Base-by-base conservation (phyloP, 2,113 vertebrate genomes). In the Solenodon paradoxus region DNA sequence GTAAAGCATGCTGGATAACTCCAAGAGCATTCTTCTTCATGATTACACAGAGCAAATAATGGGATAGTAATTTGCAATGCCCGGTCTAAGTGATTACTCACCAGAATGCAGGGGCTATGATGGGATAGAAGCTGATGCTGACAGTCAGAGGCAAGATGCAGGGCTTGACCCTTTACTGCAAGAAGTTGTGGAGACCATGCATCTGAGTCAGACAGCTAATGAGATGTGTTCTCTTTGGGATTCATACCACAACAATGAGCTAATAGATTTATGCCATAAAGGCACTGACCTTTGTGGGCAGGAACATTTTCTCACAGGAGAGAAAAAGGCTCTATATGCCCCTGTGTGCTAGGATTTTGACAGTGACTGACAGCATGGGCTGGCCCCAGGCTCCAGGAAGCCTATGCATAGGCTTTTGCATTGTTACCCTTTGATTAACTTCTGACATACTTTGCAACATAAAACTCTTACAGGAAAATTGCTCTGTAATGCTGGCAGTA, bases 221-320 rank as follows among this genome's bases (percentile, higher is more conserved):
- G 51, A 83, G 82, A 94, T 63, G 97, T 53, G 63, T 97, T 97
- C 95, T 97, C 96, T 95, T 94, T 92, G 45, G 92, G 87, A 97
- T 97, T 96, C 97, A 97, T 95, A 94, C n/a, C 95, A 96, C 92
- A 97, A 97, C 93, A 97, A 97, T 57, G 94, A 93, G 94, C 94
- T 98, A 98, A 98, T 93, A 97, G 98, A 98, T 97, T 97, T 96
- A 97, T 98, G 97, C 96, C 96, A 95, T 97, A 96, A 98, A 96
- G 68, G 82, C 93, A 87, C 13, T 98, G 98, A 98, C 98, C 98
- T 98, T 97, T 98, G 92, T 97, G 95, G 97, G 96, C 92, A 68
- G 51, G 95, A 98, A 96, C 95, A 97, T 96, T 98, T 98, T 98
- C 97, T 98, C 96, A 96, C 13, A 92, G 82, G 88, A 79, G 59